These are phyloP conservation scores for Clunio marinus DNA, from an alignment of 2,888 invertebrate species.

Conservation along the genomic window DNA sequence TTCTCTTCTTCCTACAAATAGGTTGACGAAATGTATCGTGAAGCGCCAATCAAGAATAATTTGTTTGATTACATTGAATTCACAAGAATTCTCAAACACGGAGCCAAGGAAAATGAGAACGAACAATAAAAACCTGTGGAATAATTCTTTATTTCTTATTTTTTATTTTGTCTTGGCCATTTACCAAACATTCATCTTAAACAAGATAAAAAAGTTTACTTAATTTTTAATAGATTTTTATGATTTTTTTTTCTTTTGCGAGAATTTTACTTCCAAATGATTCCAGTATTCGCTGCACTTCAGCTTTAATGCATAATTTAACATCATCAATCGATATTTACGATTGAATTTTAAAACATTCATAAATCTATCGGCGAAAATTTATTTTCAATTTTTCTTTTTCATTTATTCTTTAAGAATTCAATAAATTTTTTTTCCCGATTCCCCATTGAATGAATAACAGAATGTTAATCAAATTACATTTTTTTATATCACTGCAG, in stretches of 20 bases:
- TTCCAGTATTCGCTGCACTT: no score
- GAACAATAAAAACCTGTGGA: conserved; percentile 64
- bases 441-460: background rate
- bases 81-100: conserved; percentile 97
- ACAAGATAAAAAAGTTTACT: no score
- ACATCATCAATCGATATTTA: background rate
- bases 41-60: conserved; percentile 90
- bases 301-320: no score
- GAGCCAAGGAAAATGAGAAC: conserved; percentile 92
- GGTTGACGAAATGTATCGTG: conserved; percentile 97
- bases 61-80: conserved; percentile 98
- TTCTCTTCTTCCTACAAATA: conserved; percentile 42
- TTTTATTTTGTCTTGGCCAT: no score
- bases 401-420: background rate
- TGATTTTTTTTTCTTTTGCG: background rate
- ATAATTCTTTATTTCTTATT: no score
- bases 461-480: background rate
- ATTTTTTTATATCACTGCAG: conserved; percentile 4
- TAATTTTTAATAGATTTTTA: background rate
- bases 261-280: background rate
- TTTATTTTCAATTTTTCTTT: background rate
- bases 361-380: background rate
- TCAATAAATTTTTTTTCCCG: background rate
- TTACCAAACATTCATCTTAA: no score
- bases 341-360: no score